A percentile compares a stretch with the other conserved stretches of the same genome.
Conservation (phyloP, 2,113 vertebrate genomes). For the Oreotrochilus melanogaster region DNA sequence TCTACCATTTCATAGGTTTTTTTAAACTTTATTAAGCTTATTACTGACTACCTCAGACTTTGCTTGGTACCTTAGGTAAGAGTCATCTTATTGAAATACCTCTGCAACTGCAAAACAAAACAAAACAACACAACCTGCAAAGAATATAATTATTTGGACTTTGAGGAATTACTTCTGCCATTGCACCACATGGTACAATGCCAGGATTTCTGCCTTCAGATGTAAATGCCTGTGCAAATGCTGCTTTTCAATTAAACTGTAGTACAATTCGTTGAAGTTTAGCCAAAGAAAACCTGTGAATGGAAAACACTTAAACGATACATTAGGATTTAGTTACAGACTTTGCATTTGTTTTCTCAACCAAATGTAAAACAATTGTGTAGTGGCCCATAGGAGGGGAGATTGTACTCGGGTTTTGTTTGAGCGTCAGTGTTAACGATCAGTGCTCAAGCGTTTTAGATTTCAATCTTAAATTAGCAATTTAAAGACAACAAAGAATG, state of each 20-base stretch:
- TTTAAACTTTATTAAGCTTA: not conserved
- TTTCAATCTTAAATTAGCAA: conserved; percentile 77
- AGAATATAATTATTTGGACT: not conserved
- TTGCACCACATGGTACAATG: not conserved
- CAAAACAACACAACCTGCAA: not conserved
- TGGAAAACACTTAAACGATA: conserved; percentile 54
- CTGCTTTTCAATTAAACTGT: conserved; percentile 59
- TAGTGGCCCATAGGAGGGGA: conserved; percentile 49
- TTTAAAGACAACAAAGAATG: conserved; percentile 71
- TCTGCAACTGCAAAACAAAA: not conserved
- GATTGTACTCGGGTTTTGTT: conserved; percentile 57
- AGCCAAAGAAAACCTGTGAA: conserved; percentile 49
- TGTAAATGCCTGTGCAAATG: conserved; percentile 55
- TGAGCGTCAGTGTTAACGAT: conserved; percentile 56
- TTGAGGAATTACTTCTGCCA: not conserved
- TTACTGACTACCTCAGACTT: not conserved
- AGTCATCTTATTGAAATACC: not conserved
- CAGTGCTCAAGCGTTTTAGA: conserved; percentile 65
- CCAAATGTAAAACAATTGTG: conserved; percentile 60
- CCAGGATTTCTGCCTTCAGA: conserved; percentile 37
- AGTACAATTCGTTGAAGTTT: conserved; percentile 66
- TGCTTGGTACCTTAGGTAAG: not conserved
- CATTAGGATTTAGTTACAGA: conserved; percentile 65
- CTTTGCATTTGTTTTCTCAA: conserved; percentile 72
- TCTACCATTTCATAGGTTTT: not conserved